Evolutionary conservation across 2,888 invertebrate species (phyloP).

Genomic region (Xylocampa areola): DNA sequence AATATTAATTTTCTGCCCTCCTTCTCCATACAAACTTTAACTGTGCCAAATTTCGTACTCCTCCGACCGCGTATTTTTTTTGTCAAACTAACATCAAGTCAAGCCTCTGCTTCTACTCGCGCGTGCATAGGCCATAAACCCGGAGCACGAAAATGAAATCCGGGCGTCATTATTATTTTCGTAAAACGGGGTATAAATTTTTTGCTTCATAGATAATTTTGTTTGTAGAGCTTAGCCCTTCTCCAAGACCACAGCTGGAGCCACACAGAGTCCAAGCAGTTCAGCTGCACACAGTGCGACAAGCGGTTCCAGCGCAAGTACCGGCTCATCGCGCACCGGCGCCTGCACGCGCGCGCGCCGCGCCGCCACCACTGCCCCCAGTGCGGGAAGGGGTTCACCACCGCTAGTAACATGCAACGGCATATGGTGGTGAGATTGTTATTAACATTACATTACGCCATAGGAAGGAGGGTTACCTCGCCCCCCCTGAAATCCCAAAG

Average conservation of each 20-base stretch:
- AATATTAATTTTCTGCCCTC: no score
- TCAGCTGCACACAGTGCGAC: conserved; percentile 81
- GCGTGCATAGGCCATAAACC: no score
- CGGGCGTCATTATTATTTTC: no score
- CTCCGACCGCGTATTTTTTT: no score
- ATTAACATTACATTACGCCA: no score
- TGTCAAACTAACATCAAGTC: no score
- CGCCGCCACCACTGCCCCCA: conserved; percentile 43
- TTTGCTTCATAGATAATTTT: neutral
- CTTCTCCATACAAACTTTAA: no score
- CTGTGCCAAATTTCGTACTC: no score
- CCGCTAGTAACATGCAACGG: conserved; percentile 17
- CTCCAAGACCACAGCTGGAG: conserved; percentile 83
- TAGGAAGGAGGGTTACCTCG: no score
- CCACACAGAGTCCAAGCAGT: conserved; percentile 81
- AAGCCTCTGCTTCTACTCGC: no score
- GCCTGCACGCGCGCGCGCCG: conserved; percentile 71
- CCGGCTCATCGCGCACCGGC: conserved; percentile 78
- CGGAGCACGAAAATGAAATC: no score
- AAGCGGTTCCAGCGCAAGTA: conserved; percentile 82
- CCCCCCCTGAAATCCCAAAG: no score
- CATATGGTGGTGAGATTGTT: conserved; percentile 19
- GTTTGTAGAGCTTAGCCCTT: conserved; percentile 75
- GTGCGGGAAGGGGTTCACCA: conserved; percentile 15
- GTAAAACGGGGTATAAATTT: neutral